Conservation (phyloP, 2,888 invertebrate genomes). For the Cenopis cana region DNA sequence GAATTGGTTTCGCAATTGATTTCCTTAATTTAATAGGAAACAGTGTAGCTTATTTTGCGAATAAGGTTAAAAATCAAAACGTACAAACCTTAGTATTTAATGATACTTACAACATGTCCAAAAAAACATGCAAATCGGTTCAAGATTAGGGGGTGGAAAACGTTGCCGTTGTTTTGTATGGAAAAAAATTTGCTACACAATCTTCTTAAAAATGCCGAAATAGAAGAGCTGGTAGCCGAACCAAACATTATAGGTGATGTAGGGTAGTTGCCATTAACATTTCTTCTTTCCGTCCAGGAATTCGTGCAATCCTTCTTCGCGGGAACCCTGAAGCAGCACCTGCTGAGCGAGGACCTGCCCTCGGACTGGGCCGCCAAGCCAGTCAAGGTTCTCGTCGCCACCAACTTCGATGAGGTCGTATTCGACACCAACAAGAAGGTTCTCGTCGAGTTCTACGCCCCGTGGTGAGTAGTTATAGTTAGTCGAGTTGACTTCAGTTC, state of each 20-base stretch:
- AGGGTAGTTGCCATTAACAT: neutral
- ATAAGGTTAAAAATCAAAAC: neutral
- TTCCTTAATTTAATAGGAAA: neutral
- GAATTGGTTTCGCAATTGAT: neutral
- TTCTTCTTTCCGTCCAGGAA: slow-evolving; percentile 62
- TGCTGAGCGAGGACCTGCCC: slow-evolving; percentile 96
- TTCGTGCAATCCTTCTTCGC: slow-evolving; percentile 96
- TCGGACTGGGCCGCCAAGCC: slow-evolving; percentile 98
- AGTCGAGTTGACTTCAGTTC: neutral
- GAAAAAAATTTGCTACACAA: no score
- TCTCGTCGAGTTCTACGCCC: slow-evolving; percentile 99
- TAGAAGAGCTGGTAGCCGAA: no score
- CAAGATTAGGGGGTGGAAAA: no score
- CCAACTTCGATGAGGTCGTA: slow-evolving; percentile 97
- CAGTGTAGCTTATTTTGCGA: neutral
- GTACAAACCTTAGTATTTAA: no score
- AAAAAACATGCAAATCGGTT: no score
- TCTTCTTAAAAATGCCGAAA: no score
- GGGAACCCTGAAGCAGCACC: slow-evolving; percentile 97
- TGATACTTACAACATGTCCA: no score
- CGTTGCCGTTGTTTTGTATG: no score
- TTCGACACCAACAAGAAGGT: slow-evolving; percentile 95
- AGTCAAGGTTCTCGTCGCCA: slow-evolving; percentile 96
- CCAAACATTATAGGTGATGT: no score
- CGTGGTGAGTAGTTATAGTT: slow-evolving; percentile 88